phyloP scores from a whole-genome alignment of 2,888 invertebrate species.

The Lordiphosa fenestrarum region DNA sequence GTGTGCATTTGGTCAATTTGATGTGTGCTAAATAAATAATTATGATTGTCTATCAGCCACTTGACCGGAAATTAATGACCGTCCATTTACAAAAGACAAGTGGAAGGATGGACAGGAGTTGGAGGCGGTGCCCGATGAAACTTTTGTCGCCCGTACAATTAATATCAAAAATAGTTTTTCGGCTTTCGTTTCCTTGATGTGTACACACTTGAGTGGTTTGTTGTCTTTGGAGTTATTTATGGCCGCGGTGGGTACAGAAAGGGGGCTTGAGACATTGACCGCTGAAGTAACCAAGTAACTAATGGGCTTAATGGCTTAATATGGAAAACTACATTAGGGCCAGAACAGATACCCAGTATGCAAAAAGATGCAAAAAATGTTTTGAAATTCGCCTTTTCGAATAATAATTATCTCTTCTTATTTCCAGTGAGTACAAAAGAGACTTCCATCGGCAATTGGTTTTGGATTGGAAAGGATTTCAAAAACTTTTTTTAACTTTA shows the following conservation, averaged over 20 bases:
- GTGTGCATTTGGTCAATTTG: constrained; percentile 67
- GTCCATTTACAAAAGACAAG: constrained; percentile 44
- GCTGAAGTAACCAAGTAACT: neutral
- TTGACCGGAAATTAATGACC: constrained; percentile 72
- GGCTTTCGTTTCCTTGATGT: constrained; percentile 28
- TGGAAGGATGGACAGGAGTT: neutral
- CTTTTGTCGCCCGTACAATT: constrained; percentile 52
- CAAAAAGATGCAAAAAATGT: too few species aligned
- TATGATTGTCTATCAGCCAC: constrained; percentile 70
- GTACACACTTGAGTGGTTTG: constrained; percentile 60
- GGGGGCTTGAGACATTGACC: neutral
- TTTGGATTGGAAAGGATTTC: too few species aligned
- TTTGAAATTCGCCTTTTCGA: too few species aligned
- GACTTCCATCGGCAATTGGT: too few species aligned
- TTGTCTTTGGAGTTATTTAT: constrained; percentile 63
- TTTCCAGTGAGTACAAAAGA: too few species aligned
- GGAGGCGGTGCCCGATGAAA: neutral
- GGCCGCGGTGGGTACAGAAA: constrained; percentile 15
- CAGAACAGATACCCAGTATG: too few species aligned
- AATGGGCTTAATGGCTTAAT: too few species aligned
- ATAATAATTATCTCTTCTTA: too few species aligned
- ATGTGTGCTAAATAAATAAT: constrained; percentile 68
- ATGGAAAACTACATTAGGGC: too few species aligned
- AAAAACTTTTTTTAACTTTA: too few species aligned
- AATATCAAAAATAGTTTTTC: constrained; percentile 67